Base-by-base conservation (phyloP, 2,113 vertebrate species). In the Tinamus guttatus region DNA sequence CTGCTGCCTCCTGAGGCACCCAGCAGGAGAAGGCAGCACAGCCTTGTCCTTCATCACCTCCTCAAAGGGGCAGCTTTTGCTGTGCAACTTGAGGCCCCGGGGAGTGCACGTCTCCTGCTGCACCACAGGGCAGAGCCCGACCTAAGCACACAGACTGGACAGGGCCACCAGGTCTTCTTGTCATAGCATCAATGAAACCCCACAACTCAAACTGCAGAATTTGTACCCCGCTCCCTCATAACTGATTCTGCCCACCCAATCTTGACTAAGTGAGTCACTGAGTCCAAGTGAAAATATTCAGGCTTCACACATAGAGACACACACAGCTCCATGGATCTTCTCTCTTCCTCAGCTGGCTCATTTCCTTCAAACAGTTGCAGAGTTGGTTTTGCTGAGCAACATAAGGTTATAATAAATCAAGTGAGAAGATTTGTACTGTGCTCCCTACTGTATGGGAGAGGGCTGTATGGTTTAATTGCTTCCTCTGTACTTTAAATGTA, bases 331-430 rank as follows among this genome's bases (percentile, higher is more conserved):
- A 21, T 51, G 81, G 73, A 28, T 85, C 81, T 54, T 92, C 56
- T 68, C 58, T 63, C 67, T 89, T 74, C 65, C 62, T 96, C 81
- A 87, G 74, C 90, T 94, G 88, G 81, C 58, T 94, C 79, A 43
- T 51, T 87, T 94, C 93, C 70, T 94, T 87, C 88, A 87, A 89
- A 95, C 69, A 59, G 94, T 82, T 90, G 54, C 78, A 76, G 71
- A 94, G 93, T 74, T 92, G 81, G 86, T 95, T 97, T 97, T 96
- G 74, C 84, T 96, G 87, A 74, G 82, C 84, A 81, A 92, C 92
- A 89, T 87, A 49, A 93, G 92, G 94, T 97, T 95, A 80, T 90
- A 96, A 96, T 96, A 95, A 97, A 96, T 97, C 93, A 94, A 96
- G 86, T 76, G 81, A 92, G 62, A 90, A 92, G 73, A 87, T 90